Evolutionary conservation across 2,888 invertebrate genomes (phyloP).

Genomic region (Rhingia rostrata): DNA sequence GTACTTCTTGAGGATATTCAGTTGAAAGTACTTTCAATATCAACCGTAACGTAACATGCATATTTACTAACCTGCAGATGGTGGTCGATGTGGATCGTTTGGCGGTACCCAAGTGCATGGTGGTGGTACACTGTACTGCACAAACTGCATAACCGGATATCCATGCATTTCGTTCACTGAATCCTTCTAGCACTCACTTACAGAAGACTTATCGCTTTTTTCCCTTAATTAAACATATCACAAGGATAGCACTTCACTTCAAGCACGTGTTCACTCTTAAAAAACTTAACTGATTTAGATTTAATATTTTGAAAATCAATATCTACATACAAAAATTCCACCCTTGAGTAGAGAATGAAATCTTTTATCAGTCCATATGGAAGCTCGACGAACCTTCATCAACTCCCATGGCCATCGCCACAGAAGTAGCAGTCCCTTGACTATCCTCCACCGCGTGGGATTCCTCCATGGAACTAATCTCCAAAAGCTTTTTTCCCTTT

Average conservation of each 20-base stretch:
- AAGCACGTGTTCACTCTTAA: constrained; percentile 61
- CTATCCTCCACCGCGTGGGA: constrained; percentile 30
- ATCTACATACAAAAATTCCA: constrained; percentile 15
- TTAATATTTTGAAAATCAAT: constrained; percentile 52
- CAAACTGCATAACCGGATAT: constrained; percentile 87
- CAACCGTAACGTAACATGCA: not conserved
- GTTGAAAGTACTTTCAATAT: too few species aligned
- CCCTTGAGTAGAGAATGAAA: constrained; percentile 20
- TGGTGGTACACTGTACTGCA: constrained; percentile 85
- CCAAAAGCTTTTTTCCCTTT: constrained; percentile 48
- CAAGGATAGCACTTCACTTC: constrained; percentile 36
- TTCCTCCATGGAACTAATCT: constrained; percentile 28
- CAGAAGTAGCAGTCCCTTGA: constrained; percentile 37
- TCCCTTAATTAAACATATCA: constrained; percentile 36
- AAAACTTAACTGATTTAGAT: constrained; percentile 17
- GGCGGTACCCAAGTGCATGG: constrained; percentile 82
- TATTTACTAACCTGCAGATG: constrained; percentile 76
- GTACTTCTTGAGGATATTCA: constrained; percentile 32
- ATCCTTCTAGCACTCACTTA: constrained; percentile 40
- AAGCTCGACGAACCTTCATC: constrained; percentile 40
- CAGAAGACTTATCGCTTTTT: not conserved
- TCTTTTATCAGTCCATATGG: constrained; percentile 60
- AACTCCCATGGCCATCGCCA: constrained; percentile 25
- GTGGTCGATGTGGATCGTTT: constrained; percentile 79
- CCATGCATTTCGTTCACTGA: constrained; percentile 84